These are phyloP conservation scores for Drosophila nigromelanica DNA, from an alignment of 1,140 invertebrate genomes.

Conservation along the genomic window DNA sequence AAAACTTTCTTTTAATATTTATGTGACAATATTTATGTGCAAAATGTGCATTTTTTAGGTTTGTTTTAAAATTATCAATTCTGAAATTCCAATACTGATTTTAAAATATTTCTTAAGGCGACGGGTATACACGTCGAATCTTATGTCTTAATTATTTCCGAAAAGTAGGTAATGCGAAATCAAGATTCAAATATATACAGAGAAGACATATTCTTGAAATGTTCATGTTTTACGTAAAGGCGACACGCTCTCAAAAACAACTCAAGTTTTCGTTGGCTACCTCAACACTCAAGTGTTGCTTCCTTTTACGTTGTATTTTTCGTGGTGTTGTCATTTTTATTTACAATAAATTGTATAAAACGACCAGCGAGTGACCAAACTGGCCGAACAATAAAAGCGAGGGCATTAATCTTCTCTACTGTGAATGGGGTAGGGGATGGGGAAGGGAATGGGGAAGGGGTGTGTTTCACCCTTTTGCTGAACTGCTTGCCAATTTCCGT, in stretches of 20 bases:
- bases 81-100: too few species aligned
- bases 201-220: not conserved
- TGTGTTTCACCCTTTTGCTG: constrained; percentile 41
- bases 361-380: constrained; percentile 62
- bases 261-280: not conserved
- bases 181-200: not conserved
- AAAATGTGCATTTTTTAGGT: too few species aligned
- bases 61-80: too few species aligned
- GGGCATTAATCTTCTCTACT: constrained; percentile 69
- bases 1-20: too few species aligned
- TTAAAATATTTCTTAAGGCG: too few species aligned
- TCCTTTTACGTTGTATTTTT: constrained; percentile 13
- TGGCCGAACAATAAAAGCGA: constrained; percentile 79
- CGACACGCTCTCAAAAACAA: not conserved
- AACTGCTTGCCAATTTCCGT: constrained; percentile 76
- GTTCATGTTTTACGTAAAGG: not conserved
- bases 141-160: too few species aligned
- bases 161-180: too few species aligned
- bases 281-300: constrained; percentile 11
- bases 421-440: constrained; percentile 19
- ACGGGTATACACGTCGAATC: too few species aligned
- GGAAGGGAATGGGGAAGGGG: not conserved
- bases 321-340: constrained; percentile 65
- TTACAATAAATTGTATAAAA: constrained; percentile 76
- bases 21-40: too few species aligned